Conservation (phyloP, 2,797 vertebrate genomes). For the Sebastes dallii region DNA sequence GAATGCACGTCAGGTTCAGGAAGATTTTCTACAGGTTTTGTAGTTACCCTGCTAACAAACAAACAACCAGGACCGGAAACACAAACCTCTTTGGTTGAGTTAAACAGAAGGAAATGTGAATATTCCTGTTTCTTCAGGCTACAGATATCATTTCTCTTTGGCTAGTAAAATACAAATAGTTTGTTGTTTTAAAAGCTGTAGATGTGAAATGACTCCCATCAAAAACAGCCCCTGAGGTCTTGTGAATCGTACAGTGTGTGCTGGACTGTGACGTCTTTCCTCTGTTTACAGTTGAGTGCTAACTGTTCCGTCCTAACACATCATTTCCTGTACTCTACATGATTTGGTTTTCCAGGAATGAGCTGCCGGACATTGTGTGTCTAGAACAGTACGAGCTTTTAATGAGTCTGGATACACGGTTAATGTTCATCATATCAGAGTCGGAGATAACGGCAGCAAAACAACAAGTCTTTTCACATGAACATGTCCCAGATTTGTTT, state of each 20-base stretch:
- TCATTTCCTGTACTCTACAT: neutral
- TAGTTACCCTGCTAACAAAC: neutral
- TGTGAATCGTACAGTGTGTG: neutral
- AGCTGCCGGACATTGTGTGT: neutral
- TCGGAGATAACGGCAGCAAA: neutral
- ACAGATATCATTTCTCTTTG: neutral
- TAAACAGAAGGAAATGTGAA: neutral
- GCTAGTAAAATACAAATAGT: neutral
- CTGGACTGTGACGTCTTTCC: neutral
- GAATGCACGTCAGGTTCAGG: too few relatives aligned
- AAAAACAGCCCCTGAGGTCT: neutral
- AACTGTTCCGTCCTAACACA: neutral
- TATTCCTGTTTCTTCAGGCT: neutral
- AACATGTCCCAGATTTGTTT: neutral
- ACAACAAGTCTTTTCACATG: neutral
- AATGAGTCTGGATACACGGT: neutral
- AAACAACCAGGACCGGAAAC: neutral
- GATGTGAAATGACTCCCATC: neutral
- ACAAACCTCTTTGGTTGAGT: neutral
- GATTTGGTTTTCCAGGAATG: neutral
- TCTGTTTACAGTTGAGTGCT: neutral
- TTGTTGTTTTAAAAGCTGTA: neutral
- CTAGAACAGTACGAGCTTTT: neutral
- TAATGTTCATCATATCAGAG: neutral
- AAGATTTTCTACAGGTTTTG: too few relatives aligned